These are phyloP conservation scores for Drosophila hydei DNA, from an alignment of 1,140 invertebrate species.

Conservation along the genomic window DNA sequence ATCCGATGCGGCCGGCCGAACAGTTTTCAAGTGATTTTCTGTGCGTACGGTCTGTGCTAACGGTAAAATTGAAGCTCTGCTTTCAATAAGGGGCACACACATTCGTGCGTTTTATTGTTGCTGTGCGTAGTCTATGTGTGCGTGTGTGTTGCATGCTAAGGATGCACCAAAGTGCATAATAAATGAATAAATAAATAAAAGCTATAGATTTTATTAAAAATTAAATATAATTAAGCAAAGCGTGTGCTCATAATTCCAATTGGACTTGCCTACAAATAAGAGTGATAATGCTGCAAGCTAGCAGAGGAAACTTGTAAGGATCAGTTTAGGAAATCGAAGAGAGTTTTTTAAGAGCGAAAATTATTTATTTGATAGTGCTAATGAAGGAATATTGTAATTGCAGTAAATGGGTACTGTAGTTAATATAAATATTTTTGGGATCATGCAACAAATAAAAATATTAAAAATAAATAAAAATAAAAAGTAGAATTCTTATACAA, in stretches of 20 bases:
- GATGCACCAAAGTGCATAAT: constrained; percentile 9
- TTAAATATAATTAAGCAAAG: neutral
- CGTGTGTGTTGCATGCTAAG: constrained; percentile 14
- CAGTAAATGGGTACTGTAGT: no score
- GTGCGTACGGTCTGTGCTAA: constrained; percentile 50
- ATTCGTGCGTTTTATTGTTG: constrained; percentile 31
- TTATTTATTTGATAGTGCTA: no score
- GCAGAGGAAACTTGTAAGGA: neutral
- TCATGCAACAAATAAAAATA: no score
- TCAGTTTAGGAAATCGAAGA: neutral
- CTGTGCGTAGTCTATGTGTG: constrained; percentile 12
- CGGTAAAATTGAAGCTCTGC: constrained; percentile 49
- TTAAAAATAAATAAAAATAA: no score
- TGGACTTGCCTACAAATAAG: neutral
- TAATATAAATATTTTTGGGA: no score
- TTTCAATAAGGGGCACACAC: constrained; percentile 12
- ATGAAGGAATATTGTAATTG: no score
- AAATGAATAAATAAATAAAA: constrained; percentile 9
- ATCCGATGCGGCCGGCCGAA: constrained; percentile 39
- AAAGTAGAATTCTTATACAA: no score
- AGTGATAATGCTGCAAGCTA: no score
- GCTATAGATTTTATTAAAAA: neutral
- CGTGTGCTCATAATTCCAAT: neutral
- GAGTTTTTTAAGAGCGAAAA: neutral
- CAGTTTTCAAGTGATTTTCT: constrained; percentile 68